Base-by-base conservation (phyloP, 2,888 invertebrate genomes). In the Gastrophysa polygoni region DNA sequence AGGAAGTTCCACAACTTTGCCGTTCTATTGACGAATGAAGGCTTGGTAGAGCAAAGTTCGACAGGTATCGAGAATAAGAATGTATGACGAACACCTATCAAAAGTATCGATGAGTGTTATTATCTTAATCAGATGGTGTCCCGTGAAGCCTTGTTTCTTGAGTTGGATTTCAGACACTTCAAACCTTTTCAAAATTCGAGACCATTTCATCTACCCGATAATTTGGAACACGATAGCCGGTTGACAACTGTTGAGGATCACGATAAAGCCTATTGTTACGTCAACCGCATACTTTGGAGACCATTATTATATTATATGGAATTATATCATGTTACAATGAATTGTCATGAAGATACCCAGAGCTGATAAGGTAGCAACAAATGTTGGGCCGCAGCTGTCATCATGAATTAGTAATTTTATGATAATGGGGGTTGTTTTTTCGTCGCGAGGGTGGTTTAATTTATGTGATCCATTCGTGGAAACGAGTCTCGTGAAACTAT, bases 341-440 rank as follows among this genome's bases (percentile, higher is more conserved):
- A 38, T 38, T 38, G 38, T n/a, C 14, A 8, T 14, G 38, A 14
- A 38, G 38, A 38, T 38, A 38, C 38, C 14, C 38, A 6, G 14
- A n/a, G 38, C 38, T 24, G 54, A 54, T 54, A 54, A 54, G 43
- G 54, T 28, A 24, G 54, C 28, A 21, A 54, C 54, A 54, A 54
- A 38, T 54, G 54, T 21, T 20, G 28, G n/a, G 28, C 18, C 17
- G 28, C 54, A 54, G 54, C 54, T 54, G 54, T 54, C 43, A 24
- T 16, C 8, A 44, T 54, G 43, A 54, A 54, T 54, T 54, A 54
- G 38, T 54, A 16, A 54, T 24, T 43, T 54, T 54, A 38, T 38
- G 38, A 38, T 54, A 28, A 54, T 54, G 54, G 21, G 43, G 54
- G 54, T 43, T 54, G 44, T 16, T 54, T 54, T 54, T 54, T 54